phyloP scores from a whole-genome alignment of 53 echinoderm and acorn worm species.

The Astropecten irregularis region DNA sequence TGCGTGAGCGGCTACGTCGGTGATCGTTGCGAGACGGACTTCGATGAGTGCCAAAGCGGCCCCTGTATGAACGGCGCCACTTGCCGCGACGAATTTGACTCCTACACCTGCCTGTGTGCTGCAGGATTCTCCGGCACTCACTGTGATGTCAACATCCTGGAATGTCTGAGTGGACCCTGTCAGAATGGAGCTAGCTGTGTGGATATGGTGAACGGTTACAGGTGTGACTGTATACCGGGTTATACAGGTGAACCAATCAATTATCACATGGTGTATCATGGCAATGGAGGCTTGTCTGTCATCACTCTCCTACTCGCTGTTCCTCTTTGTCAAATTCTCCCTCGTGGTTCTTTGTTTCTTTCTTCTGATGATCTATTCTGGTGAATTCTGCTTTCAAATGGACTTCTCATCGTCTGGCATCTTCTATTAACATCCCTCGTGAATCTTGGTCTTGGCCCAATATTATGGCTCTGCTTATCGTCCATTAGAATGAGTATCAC shows the following conservation, averaged over 20 bases:
- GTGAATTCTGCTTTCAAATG: neutral
- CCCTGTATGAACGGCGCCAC: conserved; percentile 58
- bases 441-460: too few species aligned
- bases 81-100: conserved; percentile 26
- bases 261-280: conserved; percentile 15
- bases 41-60: conserved; percentile 57
- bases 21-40: conserved; percentile 47
- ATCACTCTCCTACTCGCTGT: too few species aligned
- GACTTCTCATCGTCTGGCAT: too few species aligned
- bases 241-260: conserved; percentile 25
- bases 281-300: neutral
- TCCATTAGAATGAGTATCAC: too few species aligned
- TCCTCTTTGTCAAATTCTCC: neutral
- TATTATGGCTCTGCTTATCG: too few species aligned
- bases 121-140: conserved; percentile 42
- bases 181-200: conserved; percentile 7
- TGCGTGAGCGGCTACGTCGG: conserved; percentile 49
- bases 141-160: conserved; percentile 23
- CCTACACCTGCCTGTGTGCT: conserved; percentile 49
- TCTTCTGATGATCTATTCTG: neutral
- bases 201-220: conserved; percentile 23
- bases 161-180: conserved; percentile 25
- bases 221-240: conserved; percentile 22
- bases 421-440: too few species aligned
- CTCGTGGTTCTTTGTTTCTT: neutral